Evolutionary conservation across 2,113 vertebrate genomes (phyloP).

Genomic region (Nannobrachium achirus): DNA sequence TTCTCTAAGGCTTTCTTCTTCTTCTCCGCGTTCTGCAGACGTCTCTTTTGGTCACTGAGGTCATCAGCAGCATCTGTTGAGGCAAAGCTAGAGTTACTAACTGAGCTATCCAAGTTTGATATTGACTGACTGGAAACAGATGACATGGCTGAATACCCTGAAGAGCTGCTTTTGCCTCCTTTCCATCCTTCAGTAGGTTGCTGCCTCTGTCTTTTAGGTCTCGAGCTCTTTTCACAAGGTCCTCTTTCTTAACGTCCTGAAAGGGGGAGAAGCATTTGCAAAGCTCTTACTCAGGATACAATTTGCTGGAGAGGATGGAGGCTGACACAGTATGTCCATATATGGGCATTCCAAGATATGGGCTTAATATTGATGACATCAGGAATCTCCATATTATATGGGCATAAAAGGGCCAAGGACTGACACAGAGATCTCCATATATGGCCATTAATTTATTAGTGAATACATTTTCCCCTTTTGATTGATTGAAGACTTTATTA

Average conservation of each 20-base stretch:
- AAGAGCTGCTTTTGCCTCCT: slow-evolving; percentile 70
- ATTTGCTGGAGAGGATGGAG: no score
- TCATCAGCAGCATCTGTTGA: slow-evolving; percentile 73
- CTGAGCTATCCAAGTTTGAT: not conserved
- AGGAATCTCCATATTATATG: no score
- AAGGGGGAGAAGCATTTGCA: slow-evolving; percentile 26
- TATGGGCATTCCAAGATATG: no score
- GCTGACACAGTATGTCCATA: no score
- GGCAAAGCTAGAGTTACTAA: slow-evolving; percentile 6
- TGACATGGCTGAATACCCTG: slow-evolving; percentile 72
- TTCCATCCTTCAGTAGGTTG: slow-evolving; percentile 76
- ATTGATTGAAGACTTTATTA: no score
- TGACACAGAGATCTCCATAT: no score
- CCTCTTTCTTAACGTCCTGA: slow-evolving; percentile 84
- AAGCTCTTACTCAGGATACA: no score
- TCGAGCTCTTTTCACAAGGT: slow-evolving; percentile 83
- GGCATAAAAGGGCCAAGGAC: no score
- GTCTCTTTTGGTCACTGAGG: slow-evolving; percentile 78
- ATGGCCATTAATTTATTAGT: no score
- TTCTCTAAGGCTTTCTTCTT: slow-evolving; percentile 80
- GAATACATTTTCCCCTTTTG: no score
- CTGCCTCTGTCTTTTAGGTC: slow-evolving; percentile 77
- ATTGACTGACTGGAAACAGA: not conserved
- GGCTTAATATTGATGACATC: no score
- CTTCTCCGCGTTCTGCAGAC: slow-evolving; percentile 69